Conservation (phyloP, 1,140 invertebrate species). For the Drosophila takahashii region DNA sequence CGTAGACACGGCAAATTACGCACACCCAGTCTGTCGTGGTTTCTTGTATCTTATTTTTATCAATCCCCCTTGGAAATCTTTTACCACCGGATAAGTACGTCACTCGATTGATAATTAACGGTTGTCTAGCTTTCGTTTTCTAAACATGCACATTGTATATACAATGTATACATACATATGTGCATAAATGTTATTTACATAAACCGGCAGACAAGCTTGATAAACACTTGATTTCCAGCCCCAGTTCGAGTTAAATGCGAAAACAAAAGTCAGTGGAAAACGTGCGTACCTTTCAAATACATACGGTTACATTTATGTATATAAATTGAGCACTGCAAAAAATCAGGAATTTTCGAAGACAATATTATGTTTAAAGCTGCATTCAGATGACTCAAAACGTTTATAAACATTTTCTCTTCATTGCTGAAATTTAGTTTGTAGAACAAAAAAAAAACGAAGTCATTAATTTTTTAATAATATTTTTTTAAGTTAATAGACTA, state of each 20-base stretch:
- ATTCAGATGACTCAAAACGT: no score
- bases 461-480: no score
- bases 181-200: constrained; percentile 35
- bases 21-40: background rate
- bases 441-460: no score
- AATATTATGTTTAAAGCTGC: background rate
- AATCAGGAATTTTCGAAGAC: background rate
- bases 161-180: constrained; percentile 7
- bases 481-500: no score
- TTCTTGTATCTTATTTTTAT: constrained; percentile 30
- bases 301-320: background rate
- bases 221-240: constrained; percentile 45
- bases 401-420: background rate
- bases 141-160: constrained; percentile 17
- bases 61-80: constrained; percentile 12
- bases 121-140: constrained; percentile 72
- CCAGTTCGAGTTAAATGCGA: constrained; percentile 31
- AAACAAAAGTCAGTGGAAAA: constrained; percentile 31
- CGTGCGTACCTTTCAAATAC: constrained; percentile 34
- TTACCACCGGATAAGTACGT: constrained; percentile 58
- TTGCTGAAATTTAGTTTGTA: no score
- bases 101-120: constrained; percentile 68
- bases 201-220: constrained; percentile 31
- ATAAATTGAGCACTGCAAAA: background rate
- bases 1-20: constrained; percentile 20